Base-by-base conservation (phyloP, 2,113 vertebrate species). In the Phrynocephalus versicolor region DNA sequence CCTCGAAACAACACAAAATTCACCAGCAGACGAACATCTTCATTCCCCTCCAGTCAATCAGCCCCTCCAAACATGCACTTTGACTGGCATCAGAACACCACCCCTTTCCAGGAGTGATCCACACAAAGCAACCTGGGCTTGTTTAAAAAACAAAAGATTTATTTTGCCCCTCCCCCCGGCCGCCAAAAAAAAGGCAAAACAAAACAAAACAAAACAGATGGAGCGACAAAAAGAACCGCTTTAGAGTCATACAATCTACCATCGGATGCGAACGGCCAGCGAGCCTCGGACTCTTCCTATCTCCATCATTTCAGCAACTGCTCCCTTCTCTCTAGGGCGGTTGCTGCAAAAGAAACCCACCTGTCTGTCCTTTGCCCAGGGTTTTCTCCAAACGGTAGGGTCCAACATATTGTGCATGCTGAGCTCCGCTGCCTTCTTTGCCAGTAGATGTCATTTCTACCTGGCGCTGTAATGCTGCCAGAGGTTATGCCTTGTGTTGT, bases 291-390 rank as follows among this genome's bases (percentile, higher is more conserved):
- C 87, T 84, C 91, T 87, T n/a, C 86, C 92, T 88, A 86, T 87
- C 89, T 89, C 90, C 93, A 88, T 1, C 73, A 89, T 13, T 85
- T 89, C 91, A 86, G 75, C 82, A 82, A 92, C 84, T 89, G 90
- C 92, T 71, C 87, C 65, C 89, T 93, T 92, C 76, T 90, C 90
- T 30, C 89, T 85, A 70, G 88, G 83, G 74, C 57, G 35, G 82
- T 60, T 33, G 60, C 84, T 92, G 95, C 90, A 73, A 84, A 85
- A 39, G 91, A 94, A n/a, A 98, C 98, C 94, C 96, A 99, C 99
- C 99, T 99, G 99, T 99, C 98, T 99, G 99, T 96, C 99, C 99
- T 96, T 99, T 99, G 92, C 99, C 99, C 88, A 99, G 97, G 94
- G 99, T 99, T 97, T 99, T 99, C 97, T 99, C 99, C 97, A 99